Evolutionary conservation across 2,797 vertebrate species (phyloP).

Genomic region (Chromis chromis): DNA sequence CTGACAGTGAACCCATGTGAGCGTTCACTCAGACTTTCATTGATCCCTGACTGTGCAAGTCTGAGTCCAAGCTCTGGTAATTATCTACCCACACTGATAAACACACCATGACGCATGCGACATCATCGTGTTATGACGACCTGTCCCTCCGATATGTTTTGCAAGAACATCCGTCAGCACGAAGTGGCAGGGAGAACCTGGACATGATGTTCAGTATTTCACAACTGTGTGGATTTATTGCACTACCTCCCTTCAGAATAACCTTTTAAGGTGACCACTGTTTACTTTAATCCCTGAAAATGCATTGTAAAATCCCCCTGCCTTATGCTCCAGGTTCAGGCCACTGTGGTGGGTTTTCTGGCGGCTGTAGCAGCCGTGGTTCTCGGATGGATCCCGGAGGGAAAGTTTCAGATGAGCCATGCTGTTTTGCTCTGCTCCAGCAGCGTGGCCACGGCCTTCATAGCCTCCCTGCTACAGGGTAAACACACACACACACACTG

Average conservation of each 20-base stretch:
- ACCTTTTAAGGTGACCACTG: too few species aligned
- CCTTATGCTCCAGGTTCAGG: conserved; percentile 88
- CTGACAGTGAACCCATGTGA: not conserved
- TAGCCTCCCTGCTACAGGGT: conserved; percentile 96
- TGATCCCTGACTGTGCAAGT: conserved; percentile 1
- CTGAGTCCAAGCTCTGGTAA: conserved; percentile 14
- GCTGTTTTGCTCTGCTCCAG: conserved; percentile 94
- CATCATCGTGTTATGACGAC: not conserved
- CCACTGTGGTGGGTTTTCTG: conserved; percentile 95
- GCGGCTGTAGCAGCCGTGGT: conserved; percentile 93
- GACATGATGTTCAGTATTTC: not conserved
- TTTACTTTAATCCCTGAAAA: not conserved
- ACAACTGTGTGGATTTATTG: not conserved
- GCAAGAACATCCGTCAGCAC: conserved; percentile 6
- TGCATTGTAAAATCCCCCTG: not conserved
- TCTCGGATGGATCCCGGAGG: conserved; percentile 96
- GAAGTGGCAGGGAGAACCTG: not conserved
- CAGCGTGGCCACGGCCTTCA: conserved; percentile 96
- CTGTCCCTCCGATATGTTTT: not conserved
- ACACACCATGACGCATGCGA: not conserved
- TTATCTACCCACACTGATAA: conserved; percentile 45
- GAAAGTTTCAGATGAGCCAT: conserved; percentile 93
- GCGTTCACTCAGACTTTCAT: conserved; percentile 1
- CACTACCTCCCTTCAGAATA: too few species aligned
- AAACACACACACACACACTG: conserved; percentile 32